phyloP scores from a whole-genome alignment of 1,140 invertebrate species.

The Odontomachus brunneus region DNA sequence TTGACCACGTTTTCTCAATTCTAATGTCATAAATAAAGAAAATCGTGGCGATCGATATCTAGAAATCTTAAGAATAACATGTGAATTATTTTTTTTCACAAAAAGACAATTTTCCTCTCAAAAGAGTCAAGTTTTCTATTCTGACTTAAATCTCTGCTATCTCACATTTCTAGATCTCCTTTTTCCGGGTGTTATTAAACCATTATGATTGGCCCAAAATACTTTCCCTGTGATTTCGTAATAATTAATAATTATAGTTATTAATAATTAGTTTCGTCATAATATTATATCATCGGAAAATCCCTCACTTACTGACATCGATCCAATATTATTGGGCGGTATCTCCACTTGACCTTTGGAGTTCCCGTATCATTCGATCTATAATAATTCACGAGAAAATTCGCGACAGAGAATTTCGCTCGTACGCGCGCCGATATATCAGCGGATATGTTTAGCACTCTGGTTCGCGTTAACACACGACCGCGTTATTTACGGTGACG shows the following conservation, averaged over 20 bases:
- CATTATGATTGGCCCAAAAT: too few species aligned
- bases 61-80: too few species aligned
- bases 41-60: too few species aligned
- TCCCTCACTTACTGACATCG: not conserved
- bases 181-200: too few species aligned
- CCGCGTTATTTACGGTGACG: not conserved
- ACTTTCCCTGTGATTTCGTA: too few species aligned
- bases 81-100: too few species aligned
- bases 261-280: not conserved
- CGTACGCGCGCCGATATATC: not conserved
- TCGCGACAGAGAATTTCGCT: not conserved
- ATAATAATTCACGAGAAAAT: conserved; percentile 7
- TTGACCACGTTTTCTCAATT: too few species aligned
- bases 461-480: not conserved
- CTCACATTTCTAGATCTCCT: too few species aligned
- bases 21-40: too few species aligned
- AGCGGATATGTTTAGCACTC: not conserved
- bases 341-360: not conserved
- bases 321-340: not conserved
- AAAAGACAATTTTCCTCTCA: too few species aligned
- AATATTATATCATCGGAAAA: not conserved
- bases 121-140: too few species aligned
- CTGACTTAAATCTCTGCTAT: too few species aligned
- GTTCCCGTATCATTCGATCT: not conserved
- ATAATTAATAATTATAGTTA: not conserved